These are phyloP conservation scores for Pipa parva DNA, from an alignment of 2,113 vertebrate genomes.

Conservation along the genomic window DNA sequence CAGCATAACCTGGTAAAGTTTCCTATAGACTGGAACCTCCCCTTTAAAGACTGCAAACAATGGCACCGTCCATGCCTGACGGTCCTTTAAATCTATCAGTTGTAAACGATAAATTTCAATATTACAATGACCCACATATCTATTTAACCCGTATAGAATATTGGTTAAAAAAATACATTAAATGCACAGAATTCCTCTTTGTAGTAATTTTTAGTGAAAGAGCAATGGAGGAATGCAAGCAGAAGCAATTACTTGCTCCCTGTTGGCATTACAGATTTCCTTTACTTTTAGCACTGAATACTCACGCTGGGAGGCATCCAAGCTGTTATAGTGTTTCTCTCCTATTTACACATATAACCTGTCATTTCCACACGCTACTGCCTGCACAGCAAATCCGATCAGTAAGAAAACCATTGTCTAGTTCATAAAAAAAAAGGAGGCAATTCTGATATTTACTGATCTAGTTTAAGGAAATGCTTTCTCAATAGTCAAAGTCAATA, in stretches of 20 bases:
- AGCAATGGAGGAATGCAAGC: slow-evolving; percentile 8
- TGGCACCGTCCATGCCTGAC: too few species aligned
- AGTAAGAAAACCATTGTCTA: slow-evolving; percentile 15
- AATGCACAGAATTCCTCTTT: neutral
- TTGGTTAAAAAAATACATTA: neutral
- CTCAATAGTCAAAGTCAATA: slow-evolving; percentile 2
- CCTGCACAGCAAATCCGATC: slow-evolving; percentile 31
- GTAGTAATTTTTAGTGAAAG: neutral
- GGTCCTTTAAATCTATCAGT: too few species aligned
- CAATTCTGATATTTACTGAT: slow-evolving; percentile 34
- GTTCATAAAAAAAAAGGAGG: slow-evolving; percentile 8
- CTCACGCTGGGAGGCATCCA: slow-evolving; percentile 29
- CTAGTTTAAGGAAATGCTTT: slow-evolving; percentile 7
- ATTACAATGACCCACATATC: neutral
- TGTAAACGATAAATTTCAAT: too few species aligned
- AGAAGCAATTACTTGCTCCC: slow-evolving; percentile 27
- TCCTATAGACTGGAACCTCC: too few species aligned
- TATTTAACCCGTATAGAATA: neutral
- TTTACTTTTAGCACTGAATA: slow-evolving; percentile 12
- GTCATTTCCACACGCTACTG: slow-evolving; percentile 35
- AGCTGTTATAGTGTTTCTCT: slow-evolving; percentile 29
- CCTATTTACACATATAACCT: slow-evolving; percentile 23
- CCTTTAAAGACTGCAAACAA: neutral
- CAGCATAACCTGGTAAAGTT: too few species aligned
- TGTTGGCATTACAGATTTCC: slow-evolving; percentile 19